These are phyloP conservation scores for Atopsyche davidsoni DNA, from an alignment of 1,140 invertebrate genomes.

Conservation along the genomic window DNA sequence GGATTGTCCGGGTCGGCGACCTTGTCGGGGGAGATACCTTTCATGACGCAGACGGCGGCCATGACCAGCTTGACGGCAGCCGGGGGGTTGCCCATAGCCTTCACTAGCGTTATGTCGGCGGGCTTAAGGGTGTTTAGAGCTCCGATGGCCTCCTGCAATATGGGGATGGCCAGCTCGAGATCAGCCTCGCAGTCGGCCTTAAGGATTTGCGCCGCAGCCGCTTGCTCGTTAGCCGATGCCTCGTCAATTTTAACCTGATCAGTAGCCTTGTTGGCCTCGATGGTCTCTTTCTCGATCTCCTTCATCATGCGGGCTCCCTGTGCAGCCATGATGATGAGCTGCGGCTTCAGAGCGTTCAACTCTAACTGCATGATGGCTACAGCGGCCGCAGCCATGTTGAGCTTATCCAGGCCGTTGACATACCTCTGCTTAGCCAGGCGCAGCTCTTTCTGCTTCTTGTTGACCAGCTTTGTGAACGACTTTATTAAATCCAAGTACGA, in stretches of 20 bases:
- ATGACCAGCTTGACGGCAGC: constrained; percentile 87
- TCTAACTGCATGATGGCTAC: constrained; percentile 78
- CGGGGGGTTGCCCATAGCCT: constrained; percentile 97
- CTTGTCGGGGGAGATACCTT: constrained; percentile 75
- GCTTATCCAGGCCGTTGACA: constrained; percentile 76
- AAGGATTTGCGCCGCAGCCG: constrained; percentile 71
- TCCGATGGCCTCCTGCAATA: constrained; percentile 72
- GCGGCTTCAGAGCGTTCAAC: constrained; percentile 74
- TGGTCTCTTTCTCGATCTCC: constrained; percentile 81
- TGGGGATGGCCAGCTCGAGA: constrained; percentile 81
- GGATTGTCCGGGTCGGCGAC: constrained; percentile 68
- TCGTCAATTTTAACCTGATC: constrained; percentile 82
- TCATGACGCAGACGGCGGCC: constrained; percentile 92
- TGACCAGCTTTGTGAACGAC: constrained; percentile 71
- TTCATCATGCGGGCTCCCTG: constrained; percentile 79
- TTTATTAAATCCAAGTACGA: constrained; percentile 84
- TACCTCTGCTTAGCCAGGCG: constrained; percentile 72
- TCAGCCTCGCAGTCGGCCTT: constrained; percentile 91
- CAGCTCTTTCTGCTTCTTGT: constrained; percentile 71
- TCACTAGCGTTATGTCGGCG: constrained; percentile 88
- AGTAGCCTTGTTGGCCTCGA: constrained; percentile 78
- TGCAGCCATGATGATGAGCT: constrained; percentile 75
- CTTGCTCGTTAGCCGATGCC: constrained; percentile 83
- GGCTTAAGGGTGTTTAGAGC: constrained; percentile 93
- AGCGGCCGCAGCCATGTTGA: constrained; percentile 72